Percentiles rank a stretch among this genome's conserved stretches.
Conservation (phyloP, 2,113 vertebrate species). For the Oncorhynchus keta region DNA sequence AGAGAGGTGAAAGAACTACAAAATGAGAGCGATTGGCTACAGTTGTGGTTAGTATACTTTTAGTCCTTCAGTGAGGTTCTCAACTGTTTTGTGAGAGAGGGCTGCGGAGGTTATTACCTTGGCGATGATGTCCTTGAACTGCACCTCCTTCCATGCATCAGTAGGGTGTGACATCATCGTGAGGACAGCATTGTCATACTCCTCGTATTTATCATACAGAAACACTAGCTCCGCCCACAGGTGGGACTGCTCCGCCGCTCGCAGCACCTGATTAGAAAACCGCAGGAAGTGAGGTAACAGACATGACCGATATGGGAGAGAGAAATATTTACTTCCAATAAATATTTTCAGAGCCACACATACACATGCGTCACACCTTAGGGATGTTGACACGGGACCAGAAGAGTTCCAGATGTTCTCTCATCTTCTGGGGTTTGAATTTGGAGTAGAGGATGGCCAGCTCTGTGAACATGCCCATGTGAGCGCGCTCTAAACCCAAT, state of each 20-base stretch:
- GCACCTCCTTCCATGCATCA: slow-evolving; percentile 89
- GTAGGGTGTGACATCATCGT: slow-evolving; percentile 90
- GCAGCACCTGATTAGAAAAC: slow-evolving; percentile 77
- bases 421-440: slow-evolving; percentile 93
- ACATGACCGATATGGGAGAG: too few relatives aligned
- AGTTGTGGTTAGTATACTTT: too few relatives aligned
- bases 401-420: slow-evolving; percentile 91
- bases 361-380: slow-evolving; percentile 72
- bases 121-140: slow-evolving; percentile 89
- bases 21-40: too few relatives aligned
- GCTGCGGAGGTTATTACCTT: slow-evolving; percentile 70
- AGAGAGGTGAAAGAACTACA: too few relatives aligned
- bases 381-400: slow-evolving; percentile 96
- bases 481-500: slow-evolving; percentile 86
- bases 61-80: too few relatives aligned
- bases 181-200: slow-evolving; percentile 86
- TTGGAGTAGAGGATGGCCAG: slow-evolving; percentile 95
- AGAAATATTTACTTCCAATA: too few relatives aligned
- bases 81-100: neutral
- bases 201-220: slow-evolving; percentile 90
- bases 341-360: too few relatives aligned
- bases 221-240: slow-evolving; percentile 92
- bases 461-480: slow-evolving; percentile 96
- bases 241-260: slow-evolving; percentile 88
- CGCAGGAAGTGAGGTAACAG: neutral